Conservation (phyloP, 1,140 invertebrate species). For the Drosophila busckii region DNA sequence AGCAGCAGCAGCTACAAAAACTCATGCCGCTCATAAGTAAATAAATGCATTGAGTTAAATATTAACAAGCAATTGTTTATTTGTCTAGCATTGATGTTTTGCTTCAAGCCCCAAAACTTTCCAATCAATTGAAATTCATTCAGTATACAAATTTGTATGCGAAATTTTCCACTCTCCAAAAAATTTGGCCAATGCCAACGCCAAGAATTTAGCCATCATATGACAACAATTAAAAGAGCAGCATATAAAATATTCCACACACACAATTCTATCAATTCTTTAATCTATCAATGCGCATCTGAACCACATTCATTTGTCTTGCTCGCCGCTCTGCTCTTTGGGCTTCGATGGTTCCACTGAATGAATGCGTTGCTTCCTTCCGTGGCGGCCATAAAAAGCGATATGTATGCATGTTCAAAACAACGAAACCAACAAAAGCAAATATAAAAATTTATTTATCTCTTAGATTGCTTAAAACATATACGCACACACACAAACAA, state of each 20-base stretch:
- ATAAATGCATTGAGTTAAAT: no score
- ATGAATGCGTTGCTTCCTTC: constrained; percentile 54
- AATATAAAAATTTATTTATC: constrained; percentile 35
- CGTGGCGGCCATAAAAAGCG: constrained; percentile 46
- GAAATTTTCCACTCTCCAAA: constrained; percentile 7
- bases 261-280: constrained; percentile 19
- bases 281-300: constrained; percentile 31
- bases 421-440: constrained; percentile 5
- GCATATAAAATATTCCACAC: constrained; percentile 34
- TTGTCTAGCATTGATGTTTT: no score
- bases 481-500: constrained; percentile 3
- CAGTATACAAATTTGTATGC: no score
- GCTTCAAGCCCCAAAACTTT: not conserved
- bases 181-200: constrained; percentile 6
- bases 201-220: constrained; percentile 23
- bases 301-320: constrained; percentile 15
- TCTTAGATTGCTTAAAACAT: constrained; percentile 53
- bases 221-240: constrained; percentile 39
- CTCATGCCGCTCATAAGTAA: no score
- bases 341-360: constrained; percentile 46
- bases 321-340: constrained; percentile 17
- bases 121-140: not conserved
- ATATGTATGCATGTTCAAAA: constrained; percentile 12
- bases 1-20: no score
- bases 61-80: no score